phyloP scores from a whole-genome alignment of 2,113 vertebrate species.

The Cathartes aura region DNA sequence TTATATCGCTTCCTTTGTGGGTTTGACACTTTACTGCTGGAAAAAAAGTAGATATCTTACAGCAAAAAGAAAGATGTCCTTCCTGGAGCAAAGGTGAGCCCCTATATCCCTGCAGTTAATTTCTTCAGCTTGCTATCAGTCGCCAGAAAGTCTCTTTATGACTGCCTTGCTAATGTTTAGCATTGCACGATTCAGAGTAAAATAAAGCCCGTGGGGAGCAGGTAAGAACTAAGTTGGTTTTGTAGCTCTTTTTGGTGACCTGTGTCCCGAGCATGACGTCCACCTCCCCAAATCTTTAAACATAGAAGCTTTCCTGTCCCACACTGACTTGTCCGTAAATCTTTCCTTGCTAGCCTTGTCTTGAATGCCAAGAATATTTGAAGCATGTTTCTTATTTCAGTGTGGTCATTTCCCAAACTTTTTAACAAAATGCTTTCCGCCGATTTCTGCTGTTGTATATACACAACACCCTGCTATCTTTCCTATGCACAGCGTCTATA shows the following conservation, averaged over 20 bases:
- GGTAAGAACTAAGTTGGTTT: constrained; percentile 5
- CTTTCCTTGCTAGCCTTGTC: not conserved
- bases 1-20: constrained; percentile 56
- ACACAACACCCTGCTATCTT: not conserved
- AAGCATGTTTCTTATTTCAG: not conserved
- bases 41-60: not conserved
- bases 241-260: constrained; percentile 13
- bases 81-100: constrained; percentile 66
- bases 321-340: not conserved
- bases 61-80: constrained; percentile 48
- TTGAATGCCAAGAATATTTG: constrained; percentile 17
- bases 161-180: not conserved
- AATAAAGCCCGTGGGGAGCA: constrained; percentile 16
- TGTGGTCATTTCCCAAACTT: not conserved
- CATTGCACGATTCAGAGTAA: not conserved
- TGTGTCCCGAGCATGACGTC: not conserved
- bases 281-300: not conserved
- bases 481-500: not conserved
- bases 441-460: not conserved
- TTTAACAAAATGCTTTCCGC: not conserved
- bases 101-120: not conserved
- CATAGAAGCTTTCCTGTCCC: constrained; percentile 11
- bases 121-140: not conserved
- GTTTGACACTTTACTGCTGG: constrained; percentile 45
- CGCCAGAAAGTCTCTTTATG: not conserved